phyloP scores from a whole-genome alignment of 2,888 invertebrate species.

The Drosophila sordidapex region DNA sequence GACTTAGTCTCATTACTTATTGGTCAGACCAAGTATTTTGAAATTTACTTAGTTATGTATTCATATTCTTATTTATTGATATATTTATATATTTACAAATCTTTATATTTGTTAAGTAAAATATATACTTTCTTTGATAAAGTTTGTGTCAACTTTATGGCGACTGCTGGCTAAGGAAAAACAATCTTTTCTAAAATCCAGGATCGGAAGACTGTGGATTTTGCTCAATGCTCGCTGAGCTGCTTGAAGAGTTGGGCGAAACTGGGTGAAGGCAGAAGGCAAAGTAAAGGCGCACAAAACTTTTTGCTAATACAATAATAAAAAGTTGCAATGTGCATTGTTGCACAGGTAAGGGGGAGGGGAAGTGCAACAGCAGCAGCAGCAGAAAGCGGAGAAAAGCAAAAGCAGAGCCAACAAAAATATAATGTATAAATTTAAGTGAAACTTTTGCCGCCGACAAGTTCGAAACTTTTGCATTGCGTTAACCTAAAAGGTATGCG shows the following conservation, averaged over 20 bases:
- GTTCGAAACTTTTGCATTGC: conserved; percentile 62
- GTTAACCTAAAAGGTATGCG: conserved; percentile 64
- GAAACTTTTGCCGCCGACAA: conserved; percentile 65
- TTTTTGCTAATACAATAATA: conserved; percentile 76
- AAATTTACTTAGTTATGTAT: no score
- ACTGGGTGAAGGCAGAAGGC: conserved; percentile 35
- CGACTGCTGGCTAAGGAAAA: conserved; percentile 4
- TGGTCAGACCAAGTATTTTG: no score
- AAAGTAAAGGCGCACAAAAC: conserved; percentile 62
- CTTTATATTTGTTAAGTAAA: not conserved
- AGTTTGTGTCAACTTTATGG: not conserved
- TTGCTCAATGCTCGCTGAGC: conserved; percentile 13
- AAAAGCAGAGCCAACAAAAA: conserved; percentile 23
- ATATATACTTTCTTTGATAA: not conserved
- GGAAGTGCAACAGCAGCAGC: not conserved
- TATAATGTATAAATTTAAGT: conserved; percentile 63
- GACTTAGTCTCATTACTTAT: no score
- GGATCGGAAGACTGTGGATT: not conserved
- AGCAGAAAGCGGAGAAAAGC: conserved; percentile 7
- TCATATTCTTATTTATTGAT: no score
- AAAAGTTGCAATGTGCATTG: conserved; percentile 74
- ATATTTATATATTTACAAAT: not conserved
- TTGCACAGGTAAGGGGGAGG: conserved; percentile 27
- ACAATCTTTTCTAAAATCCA: conserved; percentile 4
- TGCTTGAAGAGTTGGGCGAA: conserved; percentile 6